Evolutionary conservation across 2,888 invertebrate genomes (phyloP), one percentile per base, ranked within the genome.

Genomic region (Clunio marinus): DNA sequence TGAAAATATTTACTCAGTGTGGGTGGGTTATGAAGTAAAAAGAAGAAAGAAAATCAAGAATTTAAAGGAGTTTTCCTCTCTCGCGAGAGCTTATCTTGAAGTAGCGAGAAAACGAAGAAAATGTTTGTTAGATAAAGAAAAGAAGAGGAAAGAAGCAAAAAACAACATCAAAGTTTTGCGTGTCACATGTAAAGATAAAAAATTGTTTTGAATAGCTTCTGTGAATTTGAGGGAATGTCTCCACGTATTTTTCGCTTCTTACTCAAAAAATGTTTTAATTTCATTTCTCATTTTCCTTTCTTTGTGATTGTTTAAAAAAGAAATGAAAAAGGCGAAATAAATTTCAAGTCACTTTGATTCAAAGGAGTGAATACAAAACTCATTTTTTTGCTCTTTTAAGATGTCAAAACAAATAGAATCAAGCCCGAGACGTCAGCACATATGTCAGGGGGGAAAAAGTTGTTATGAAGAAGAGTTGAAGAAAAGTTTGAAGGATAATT

Each of bases 341-440:
- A n/a, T n/a, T n/a, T n/a, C n/a, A n/a, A n/a, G n/a, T n/a, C n/a
- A n/a, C n/a, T n/a, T n/a, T n/a, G n/a, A n/a, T n/a, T n/a, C n/a
- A n/a, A n/a, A n/a, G n/a, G n/a, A n/a, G n/a, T n/a, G n/a, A n/a
- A n/a, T n/a, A n/a, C n/a, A n/a, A n/a, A n/a, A n/a, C n/a, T n/a
- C n/a, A n/a, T n/a, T n/a, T n/a, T n/a, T n/a, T n/a, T n/a, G n/a
- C n/a, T n/a, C n/a, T n/a, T n/a, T n/a, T n/a, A n/a, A 51, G 4
- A 51, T 46, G 66, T 66, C 66, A 66, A 51, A 66, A 66, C 66
- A 66, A 66, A 55, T 66, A 46, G 13, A 51, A 32, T 65, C 46
- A 25, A 46, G 46, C 37, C 13, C 22, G 51, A 51, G 25, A 27
- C 15, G 27, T 46, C 27, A 35, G 15, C 55, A 55, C 66, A 66